Percentiles rank a stretch among this genome's conserved stretches.
Conservation (phyloP, 1,140 invertebrate species). For the Subanguina moxae region DNA sequence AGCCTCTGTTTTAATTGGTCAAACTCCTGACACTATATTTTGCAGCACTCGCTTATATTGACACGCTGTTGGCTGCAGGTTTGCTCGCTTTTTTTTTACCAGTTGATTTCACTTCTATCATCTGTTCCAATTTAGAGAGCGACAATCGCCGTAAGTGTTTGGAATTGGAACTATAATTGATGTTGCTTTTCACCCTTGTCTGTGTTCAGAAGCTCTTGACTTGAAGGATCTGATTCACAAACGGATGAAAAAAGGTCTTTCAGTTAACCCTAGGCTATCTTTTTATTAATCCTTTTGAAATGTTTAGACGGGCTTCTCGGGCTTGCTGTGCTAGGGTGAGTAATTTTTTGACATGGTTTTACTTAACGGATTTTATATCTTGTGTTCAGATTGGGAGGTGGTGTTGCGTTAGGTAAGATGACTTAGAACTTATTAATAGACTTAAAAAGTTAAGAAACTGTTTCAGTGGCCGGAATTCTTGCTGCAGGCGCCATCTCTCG, state of each 20-base stretch:
- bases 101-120: too few species aligned
- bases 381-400: constrained; percentile 29
- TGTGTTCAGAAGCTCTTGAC: constrained; percentile 68
- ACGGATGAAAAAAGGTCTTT: constrained; percentile 75
- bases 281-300: background rate
- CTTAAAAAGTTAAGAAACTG: too few species aligned
- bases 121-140: constrained; percentile 66
- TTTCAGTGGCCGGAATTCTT: background rate
- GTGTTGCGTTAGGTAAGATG: constrained; percentile 9
- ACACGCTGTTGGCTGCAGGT: constrained; percentile 72
- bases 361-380: too few species aligned
- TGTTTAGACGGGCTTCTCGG: constrained; percentile 46
- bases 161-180: too few species aligned
- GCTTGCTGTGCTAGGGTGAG: constrained; percentile 29
- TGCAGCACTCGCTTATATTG: constrained; percentile 71
- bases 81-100: too few species aligned
- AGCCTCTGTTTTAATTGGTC: too few species aligned
- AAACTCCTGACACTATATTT: too few species aligned
- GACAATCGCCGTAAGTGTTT: constrained; percentile 68
- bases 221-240: constrained; percentile 78
- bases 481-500: constrained; percentile 2
- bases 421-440: too few species aligned
- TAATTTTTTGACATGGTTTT: too few species aligned
- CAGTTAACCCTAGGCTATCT: background rate
- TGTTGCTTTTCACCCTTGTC: too few species aligned